Base-by-base conservation (phyloP, 2,888 invertebrate genomes). In the Calameuta idolon region DNA sequence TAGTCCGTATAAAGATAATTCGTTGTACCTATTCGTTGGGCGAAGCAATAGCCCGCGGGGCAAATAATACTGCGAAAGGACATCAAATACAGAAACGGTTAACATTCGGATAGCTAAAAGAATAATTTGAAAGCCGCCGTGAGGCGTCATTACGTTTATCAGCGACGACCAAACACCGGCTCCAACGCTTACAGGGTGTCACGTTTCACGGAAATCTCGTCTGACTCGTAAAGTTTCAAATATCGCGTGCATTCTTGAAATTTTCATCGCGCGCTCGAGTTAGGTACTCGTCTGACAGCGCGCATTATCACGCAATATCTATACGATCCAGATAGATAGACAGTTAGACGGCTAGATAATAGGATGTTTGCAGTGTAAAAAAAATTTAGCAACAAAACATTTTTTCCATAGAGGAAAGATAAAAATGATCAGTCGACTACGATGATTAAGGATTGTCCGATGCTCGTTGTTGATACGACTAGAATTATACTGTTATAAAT, bases 361-460 rank as follows among this genome's bases (percentile, higher is more conserved):
- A 55, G 55, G 55, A 23, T 40, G 5, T 1, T 23, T 2, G 55
- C 2, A 9, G 2, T 55, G 9, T 55, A 55, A 55, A 55, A 9
- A 2, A 23, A 15, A 55, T 55, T 1, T 55, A 1, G 23, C 23
- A 37, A 37, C 1, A 37, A 12, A 37, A 15, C 12, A 37, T 37
- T 4, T 37, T 15, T 37, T 1, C 37, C 12, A 37, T 15, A 23
- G 1, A 9, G 76, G 34, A 79, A 55, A 75, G 78, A 75, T 76
- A 77, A 79, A 76, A 77, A 80, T 76, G 73, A 80, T 77, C 76
- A 76, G 73, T 73, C 76, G 74, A 79, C 76, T 74, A 80, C 76
- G 75, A 77, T 15, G 77, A 76, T 55, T 3, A 55, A 23, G 55
- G 55, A 55, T 55, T 9, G 2, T 5, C 9, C 23, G 23, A 55